Conservation (phyloP, 1,140 invertebrate species). For the Augochlora pura region DNA sequence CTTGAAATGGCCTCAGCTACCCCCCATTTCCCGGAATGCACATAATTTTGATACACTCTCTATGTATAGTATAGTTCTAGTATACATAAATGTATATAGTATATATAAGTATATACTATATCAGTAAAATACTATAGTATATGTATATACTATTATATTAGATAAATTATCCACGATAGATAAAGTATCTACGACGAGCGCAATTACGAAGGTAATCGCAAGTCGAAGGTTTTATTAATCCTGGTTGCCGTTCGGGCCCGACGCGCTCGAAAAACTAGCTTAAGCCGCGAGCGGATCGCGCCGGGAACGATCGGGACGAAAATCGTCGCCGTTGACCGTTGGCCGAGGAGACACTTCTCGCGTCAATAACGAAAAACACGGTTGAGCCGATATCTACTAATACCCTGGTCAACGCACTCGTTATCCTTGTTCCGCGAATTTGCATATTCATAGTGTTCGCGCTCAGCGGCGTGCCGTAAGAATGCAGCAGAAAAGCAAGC, state of each 20-base stretch:
- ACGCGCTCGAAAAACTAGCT: conserved; percentile 4
- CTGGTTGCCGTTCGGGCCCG: conserved; percentile 15
- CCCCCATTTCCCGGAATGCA: no score
- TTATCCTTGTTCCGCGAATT: conserved; percentile 63
- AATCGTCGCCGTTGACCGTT: conserved; percentile 27
- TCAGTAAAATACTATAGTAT: no score
- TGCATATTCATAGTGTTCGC: conserved; percentile 65
- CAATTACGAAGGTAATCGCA: no score
- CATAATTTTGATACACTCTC: no score
- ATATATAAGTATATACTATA: no score
- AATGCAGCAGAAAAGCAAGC: conserved; percentile 63
- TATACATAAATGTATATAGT: no score
- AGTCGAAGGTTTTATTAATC: conserved; percentile 31
- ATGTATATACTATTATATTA: no score
- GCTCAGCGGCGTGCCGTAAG: conserved; percentile 55
- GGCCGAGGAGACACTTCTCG: conserved; percentile 32
- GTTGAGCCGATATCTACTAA: conserved; percentile 28
- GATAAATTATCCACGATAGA: no score
- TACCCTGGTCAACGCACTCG: conserved; percentile 63
- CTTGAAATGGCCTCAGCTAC: no score
- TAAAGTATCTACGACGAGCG: no score
- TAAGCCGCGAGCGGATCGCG: neutral
- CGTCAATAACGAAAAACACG: conserved; percentile 17
- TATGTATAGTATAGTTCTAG: no score
- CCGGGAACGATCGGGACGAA: conserved; percentile 13